phyloP scores from a whole-genome alignment of 1,140 invertebrate genomes.

The Papilio machaon region DNA sequence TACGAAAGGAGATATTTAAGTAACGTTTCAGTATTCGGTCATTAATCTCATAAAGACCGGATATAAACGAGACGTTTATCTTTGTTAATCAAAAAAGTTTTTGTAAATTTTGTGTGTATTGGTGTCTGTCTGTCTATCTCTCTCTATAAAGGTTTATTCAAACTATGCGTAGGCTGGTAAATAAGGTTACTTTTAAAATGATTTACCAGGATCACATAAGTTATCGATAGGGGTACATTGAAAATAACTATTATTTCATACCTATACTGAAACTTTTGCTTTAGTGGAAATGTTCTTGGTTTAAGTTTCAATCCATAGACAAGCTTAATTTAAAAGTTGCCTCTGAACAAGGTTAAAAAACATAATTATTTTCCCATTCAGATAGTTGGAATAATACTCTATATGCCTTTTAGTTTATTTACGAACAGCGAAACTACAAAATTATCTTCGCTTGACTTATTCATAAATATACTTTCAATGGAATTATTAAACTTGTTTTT shows the following conservation, averaged over 20 bases:
- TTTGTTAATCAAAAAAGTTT: constrained; percentile 36
- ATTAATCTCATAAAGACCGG: constrained; percentile 14
- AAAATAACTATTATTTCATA: background rate
- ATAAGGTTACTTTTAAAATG: background rate
- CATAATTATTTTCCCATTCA: background rate
- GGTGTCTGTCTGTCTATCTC: background rate
- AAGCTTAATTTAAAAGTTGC: background rate
- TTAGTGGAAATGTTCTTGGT: background rate
- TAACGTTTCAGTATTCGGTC: too few relatives aligned
- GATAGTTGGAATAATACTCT: background rate
- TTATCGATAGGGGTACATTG: background rate
- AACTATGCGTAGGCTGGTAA: background rate
- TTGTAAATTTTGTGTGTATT: constrained; percentile 6
- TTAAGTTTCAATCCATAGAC: background rate
- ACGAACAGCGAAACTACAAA: constrained; percentile 6
- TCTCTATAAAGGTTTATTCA: background rate
- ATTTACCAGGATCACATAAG: background rate
- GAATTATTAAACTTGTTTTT: constrained; percentile 7
- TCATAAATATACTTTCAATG: constrained; percentile 33
- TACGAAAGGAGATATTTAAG: too few relatives aligned
- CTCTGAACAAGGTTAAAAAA: background rate
- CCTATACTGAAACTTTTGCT: background rate
- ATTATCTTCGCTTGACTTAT: constrained; percentile 32
- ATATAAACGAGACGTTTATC: constrained; percentile 32
- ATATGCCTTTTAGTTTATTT: constrained; percentile 6